Evolutionary conservation across 2,888 invertebrate species (phyloP).

Genomic region (Augochlorella aurata): DNA sequence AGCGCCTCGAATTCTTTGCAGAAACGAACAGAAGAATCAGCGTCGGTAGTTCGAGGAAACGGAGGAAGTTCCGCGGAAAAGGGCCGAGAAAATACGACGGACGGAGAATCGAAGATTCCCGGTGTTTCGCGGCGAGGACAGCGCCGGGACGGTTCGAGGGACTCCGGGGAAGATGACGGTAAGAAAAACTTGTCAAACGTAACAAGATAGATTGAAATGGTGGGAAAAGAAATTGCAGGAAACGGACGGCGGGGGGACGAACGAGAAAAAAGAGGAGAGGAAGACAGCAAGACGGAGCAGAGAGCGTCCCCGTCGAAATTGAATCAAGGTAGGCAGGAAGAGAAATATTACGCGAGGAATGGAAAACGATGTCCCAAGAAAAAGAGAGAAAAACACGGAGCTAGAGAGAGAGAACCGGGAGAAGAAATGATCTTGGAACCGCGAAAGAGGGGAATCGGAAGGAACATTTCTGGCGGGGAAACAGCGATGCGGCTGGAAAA

Average conservation of each 20-base stretch:
- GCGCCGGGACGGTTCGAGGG: neutral
- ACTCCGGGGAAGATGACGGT: neutral
- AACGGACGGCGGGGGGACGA: slow-evolving; percentile 4
- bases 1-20: neutral
- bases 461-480: neutral
- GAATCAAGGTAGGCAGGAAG: slow-evolving; percentile 31
- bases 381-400: neutral
- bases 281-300: neutral
- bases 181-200: slow-evolving; percentile 40
- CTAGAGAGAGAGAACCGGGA: neutral
- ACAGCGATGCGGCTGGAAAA: neutral
- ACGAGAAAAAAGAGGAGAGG: neutral
- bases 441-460: neutral
- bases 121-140: neutral
- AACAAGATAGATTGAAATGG: slow-evolving; percentile 38
- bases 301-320: slow-evolving; percentile 14
- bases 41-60: no score
- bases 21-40: neutral
- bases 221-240: slow-evolving; percentile 22
- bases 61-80: neutral
- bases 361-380: slow-evolving; percentile 20
- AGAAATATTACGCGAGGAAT: slow-evolving; percentile 32
- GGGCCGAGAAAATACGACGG: neutral
- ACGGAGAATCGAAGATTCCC: neutral
- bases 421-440: neutral